Percentiles rank a stretch among this genome's conserved stretches.
Evolutionary conservation across 2,797 vertebrate genomes (phyloP).

Genomic region (Arrhamphus sclerolepis): DNA sequence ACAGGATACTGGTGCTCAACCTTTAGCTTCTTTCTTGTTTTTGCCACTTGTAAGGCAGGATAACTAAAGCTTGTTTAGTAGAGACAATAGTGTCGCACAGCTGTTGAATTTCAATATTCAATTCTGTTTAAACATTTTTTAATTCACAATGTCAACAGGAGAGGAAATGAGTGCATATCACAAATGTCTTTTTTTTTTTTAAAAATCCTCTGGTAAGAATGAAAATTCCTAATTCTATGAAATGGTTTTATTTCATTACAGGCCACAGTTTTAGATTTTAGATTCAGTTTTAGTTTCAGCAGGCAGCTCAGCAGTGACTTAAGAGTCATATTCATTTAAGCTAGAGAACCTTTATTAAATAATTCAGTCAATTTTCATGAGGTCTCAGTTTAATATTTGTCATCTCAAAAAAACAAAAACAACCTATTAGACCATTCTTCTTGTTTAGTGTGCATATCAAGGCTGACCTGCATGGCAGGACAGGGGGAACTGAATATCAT

Average conservation of each 20-base stretch:
- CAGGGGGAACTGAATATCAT: conserved; percentile 60
- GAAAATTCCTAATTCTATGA: no score
- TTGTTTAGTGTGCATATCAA: conserved; percentile 75
- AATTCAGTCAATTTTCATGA: conserved; percentile 76
- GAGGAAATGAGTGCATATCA: no score
- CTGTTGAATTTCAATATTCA: no score
- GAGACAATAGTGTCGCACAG: not conserved
- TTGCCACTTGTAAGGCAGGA: not conserved
- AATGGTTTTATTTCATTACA: no score
- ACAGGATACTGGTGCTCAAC: no score
- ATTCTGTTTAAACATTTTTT: no score
- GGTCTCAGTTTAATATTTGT: conserved; percentile 72
- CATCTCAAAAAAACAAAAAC: conserved; percentile 61
- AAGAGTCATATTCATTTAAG: conserved; percentile 61
- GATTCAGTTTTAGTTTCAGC: no score
- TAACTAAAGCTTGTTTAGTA: not conserved
- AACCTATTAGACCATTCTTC: conserved; percentile 66
- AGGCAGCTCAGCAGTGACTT: not conserved
- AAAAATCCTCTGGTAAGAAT: no score
- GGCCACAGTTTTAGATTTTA: no score
- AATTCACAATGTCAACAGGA: no score
- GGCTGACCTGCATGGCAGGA: conserved; percentile 78
- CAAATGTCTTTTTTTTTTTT: no score
- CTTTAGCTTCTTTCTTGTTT: not conserved
- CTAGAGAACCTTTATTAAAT: conserved; percentile 82